A percentile compares a stretch with the other conserved stretches of the same genome.
These are phyloP conservation scores for Paramuricea clavata DNA, from an alignment of 92 coral and sea anemone species.

Conservation along the genomic window DNA sequence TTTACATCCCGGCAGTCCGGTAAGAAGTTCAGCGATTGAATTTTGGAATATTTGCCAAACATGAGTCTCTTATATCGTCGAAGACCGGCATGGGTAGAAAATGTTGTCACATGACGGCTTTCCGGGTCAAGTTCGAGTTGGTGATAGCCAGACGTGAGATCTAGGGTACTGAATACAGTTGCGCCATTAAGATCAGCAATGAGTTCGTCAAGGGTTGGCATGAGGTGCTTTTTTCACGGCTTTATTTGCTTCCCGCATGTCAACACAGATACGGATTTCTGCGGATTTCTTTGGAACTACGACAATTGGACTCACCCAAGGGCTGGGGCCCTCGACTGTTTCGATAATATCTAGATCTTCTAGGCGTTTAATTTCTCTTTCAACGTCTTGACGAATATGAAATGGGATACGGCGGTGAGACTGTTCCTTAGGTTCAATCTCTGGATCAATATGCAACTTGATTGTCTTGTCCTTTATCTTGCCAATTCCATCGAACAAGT, in stretches of 20 bases:
- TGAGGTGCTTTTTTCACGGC: not conserved
- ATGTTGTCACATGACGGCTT: constrained; percentile 5
- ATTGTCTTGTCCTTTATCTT: no score
- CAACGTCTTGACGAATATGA: not conserved
- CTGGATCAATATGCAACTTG: constrained; percentile 6
- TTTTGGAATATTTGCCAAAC: not conserved
- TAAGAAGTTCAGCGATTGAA: not conserved
- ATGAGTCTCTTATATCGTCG: not conserved
- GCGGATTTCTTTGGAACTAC: not conserved
- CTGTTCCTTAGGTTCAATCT: not conserved
- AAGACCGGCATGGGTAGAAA: not conserved
- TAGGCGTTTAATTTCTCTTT: not conserved
- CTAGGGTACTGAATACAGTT: not conserved
- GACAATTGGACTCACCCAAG: not conserved
- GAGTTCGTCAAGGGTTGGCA: not conserved
- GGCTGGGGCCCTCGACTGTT: not conserved
- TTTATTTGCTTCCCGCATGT: not conserved
- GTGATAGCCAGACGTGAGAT: not conserved
- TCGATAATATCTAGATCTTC: not conserved
- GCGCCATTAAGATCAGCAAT: not conserved
- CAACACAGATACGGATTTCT: not conserved
- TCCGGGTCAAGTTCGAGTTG: not conserved
- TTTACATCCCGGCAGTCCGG: constrained; percentile 7
- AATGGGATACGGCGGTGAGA: not conserved
- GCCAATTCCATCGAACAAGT: constrained; percentile 22